Evolutionary conservation across 2,797 vertebrate genomes (phyloP).

Genomic region (Danio kyathit): DNA sequence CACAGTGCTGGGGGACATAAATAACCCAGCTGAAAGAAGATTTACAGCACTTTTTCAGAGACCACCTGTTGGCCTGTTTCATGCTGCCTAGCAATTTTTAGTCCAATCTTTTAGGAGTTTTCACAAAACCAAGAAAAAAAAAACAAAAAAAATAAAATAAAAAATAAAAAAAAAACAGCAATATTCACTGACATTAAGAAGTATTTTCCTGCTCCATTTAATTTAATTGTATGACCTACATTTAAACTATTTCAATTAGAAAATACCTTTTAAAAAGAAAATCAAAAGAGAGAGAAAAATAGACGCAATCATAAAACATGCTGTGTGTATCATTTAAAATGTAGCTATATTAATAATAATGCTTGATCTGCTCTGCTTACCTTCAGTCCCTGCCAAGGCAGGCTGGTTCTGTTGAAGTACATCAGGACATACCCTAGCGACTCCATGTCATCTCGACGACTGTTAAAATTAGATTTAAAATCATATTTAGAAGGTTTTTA

Average conservation of each 20-base stretch:
- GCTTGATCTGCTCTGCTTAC: slow-evolving; percentile 73
- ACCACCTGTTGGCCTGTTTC: slow-evolving; percentile 29
- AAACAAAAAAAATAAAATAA: background rate
- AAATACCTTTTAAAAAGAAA: background rate
- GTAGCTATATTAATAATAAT: background rate
- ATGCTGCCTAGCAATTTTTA: background rate
- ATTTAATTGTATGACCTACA: background rate
- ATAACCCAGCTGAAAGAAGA: slow-evolving; percentile 29
- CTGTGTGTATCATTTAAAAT: background rate
- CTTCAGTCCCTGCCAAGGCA: slow-evolving; percentile 99
- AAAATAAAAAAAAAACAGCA: background rate
- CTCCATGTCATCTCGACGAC: slow-evolving; percentile 99
- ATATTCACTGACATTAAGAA: background rate
- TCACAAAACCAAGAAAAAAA: too few species aligned
- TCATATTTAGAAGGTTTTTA: background rate
- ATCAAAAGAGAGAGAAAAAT: background rate
- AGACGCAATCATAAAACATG: too few species aligned
- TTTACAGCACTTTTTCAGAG: slow-evolving; percentile 41
- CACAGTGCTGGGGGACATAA: slow-evolving; percentile 13
- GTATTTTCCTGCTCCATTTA: background rate
- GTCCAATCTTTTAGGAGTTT: background rate
- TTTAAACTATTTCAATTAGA: background rate
- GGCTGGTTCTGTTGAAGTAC: slow-evolving; percentile 99
- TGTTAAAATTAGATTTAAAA: slow-evolving; percentile 65
- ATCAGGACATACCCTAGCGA: slow-evolving; percentile 99